Conservation (phyloP, 2,113 vertebrate genomes). For the Nothoprocta perdicaria region DNA sequence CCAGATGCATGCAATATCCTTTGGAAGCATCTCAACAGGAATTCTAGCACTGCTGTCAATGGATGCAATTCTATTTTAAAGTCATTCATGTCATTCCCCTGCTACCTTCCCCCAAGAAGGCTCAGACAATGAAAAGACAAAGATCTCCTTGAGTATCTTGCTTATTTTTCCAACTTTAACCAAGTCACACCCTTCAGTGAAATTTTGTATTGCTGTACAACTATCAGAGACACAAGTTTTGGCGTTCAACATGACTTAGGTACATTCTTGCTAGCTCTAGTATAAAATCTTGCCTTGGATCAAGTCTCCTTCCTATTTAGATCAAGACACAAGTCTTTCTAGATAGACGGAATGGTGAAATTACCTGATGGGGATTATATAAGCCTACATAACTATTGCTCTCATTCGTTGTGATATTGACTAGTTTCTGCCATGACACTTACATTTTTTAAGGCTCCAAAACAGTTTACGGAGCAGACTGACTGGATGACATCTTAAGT, state of each 20-base stretch:
- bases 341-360: neutral
- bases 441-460: neutral
- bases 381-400: neutral
- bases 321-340: neutral
- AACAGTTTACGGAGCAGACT: neutral
- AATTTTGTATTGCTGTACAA: neutral
- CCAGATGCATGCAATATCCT: neutral
- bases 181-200: neutral
- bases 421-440: neutral
- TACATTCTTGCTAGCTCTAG: neutral
- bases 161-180: neutral
- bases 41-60: neutral
- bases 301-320: neutral
- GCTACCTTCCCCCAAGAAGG: neutral
- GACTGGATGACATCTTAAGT: neutral
- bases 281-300: neutral
- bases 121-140: neutral
- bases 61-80: neutral
- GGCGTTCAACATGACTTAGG: accelerated
- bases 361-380: neutral
- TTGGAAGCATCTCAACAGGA: neutral
- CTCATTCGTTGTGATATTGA: neutral
- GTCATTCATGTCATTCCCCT: neutral
- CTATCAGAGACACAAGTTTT: neutral
- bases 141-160: neutral